Base-by-base conservation (phyloP, 2,797 vertebrate genomes). In the Anolis apletophallus region DNA sequence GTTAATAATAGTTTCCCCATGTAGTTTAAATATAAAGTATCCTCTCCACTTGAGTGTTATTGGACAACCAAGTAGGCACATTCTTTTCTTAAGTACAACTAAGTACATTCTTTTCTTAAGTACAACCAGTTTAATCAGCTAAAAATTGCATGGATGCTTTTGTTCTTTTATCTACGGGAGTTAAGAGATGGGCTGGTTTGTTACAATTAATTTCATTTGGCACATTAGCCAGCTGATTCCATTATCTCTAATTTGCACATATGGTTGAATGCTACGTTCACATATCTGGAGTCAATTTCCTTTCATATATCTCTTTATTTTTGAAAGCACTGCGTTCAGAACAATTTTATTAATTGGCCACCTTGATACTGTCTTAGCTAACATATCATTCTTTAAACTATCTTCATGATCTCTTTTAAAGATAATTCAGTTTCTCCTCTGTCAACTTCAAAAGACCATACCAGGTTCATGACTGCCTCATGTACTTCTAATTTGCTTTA, bases 261-360 rank as follows among this genome's bases (percentile, higher is more conserved):
- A 73, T 75, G 32, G 40, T 85, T 3, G 40, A 50, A 59, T 83
- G 59, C 10, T 72, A 55, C 40, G n/a, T 29, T 78, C 0, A 0
- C 26, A 0, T 8, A 29, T 19, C 17, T 2, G 80, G 29, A 79
- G 87, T 72, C 81, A 81, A 77, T 85, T 88, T 46, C 32, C 14
- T n/a, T 46, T 86, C 68, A 32, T 40, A 78, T 76, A 79, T 80
- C 3, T 80, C 87, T 88, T 81, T 86, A 73, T 87, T 75, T 83
- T 52, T 85, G 73, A 83, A 85, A 67, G 29, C 84, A 6, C 50
- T 54, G 19, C 0, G 0, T 85, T 89, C 26, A 4, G 80, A 88
- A 19, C 32, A 71, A 78, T 21, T 91, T 89, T 90, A 88, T 2
- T 89, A 86, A 90, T 36, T 77, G 59, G 21, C 5, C 32, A 26